Evolutionary conservation across 2,888 invertebrate genomes (phyloP), one percentile per base, ranked within the genome.

Genomic region (Fabriciana adippe): DNA sequence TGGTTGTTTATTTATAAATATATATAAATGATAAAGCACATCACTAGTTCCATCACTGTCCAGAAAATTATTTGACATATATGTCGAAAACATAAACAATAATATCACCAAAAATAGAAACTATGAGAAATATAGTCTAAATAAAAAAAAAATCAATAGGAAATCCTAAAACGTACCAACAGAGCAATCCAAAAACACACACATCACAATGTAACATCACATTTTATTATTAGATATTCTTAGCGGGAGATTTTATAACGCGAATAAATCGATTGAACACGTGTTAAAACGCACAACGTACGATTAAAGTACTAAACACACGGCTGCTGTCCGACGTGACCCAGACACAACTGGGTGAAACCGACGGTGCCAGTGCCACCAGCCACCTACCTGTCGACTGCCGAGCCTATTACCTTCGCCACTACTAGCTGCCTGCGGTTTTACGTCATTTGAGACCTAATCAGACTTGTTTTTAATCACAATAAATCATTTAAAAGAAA

Each of bases 311-410:
- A 50, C 47, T 26, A 41, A 26, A 26, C 26, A 31, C 64, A 68
- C 69, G 69, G 6, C 55, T 57, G 66, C 59, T 18, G 31, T 35
- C 68, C 68, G 69, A 67, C 70, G 63, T 78, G 81, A 79, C 82
- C 81, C 75, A 79, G 74, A 78, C 74, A 76, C 70, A 80, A 81
- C 75, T 78, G 77, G 78, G 77, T 78, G 76, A 78, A 76, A 69
- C 73, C 68, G 73, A 71, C 71, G 68, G 35, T 35, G 8, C 35
- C 35, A 26, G 26, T 26, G 26, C 26, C 59, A 48, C 62, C 55
- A 64, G 55, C 55, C 35, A 31, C 51, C 31, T 55, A 55, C 31
- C 16, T 61, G 50, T 6, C 16, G 35, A 41, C 35, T 41, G 35
- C 35, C n/a, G 59, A 47, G 47, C 11, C 51, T 26, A 18, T 48